phyloP scores from a whole-genome alignment of 2,113 vertebrate genomes.

The Pomatostomus ruficeps region DNA sequence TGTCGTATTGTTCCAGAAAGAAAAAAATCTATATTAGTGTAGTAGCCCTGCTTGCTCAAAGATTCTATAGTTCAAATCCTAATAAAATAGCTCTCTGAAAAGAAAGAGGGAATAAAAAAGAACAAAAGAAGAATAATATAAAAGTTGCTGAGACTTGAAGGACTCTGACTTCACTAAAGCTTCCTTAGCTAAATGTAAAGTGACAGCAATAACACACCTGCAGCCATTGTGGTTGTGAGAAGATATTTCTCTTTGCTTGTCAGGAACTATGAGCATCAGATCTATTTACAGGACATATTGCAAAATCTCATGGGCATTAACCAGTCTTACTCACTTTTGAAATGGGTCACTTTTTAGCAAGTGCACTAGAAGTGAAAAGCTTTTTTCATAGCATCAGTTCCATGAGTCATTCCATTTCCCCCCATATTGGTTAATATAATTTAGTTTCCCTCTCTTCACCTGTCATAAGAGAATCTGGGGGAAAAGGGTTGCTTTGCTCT shows the following conservation, averaged over 20 bases:
- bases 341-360: not conserved
- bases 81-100: not conserved
- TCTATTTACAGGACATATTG: not conserved
- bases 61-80: not conserved
- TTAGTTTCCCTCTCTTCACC: not conserved
- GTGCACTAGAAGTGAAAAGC: not conserved
- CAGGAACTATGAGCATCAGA: not conserved
- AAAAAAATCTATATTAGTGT: not conserved
- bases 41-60: not conserved
- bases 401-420: not conserved
- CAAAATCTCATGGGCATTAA: not conserved
- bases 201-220: not conserved
- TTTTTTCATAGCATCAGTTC: not conserved
- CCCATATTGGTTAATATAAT: not conserved
- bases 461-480: not conserved
- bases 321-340: not conserved
- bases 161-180: not conserved
- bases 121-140: not conserved
- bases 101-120: not conserved
- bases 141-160: not conserved
- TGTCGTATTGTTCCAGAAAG: not conserved
- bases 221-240: not conserved
- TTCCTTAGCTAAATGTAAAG: not conserved
- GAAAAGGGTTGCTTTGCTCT: not conserved
- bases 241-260: not conserved